Base-by-base conservation (phyloP, 1,140 invertebrate species). In the Mamestra configurata region DNA sequence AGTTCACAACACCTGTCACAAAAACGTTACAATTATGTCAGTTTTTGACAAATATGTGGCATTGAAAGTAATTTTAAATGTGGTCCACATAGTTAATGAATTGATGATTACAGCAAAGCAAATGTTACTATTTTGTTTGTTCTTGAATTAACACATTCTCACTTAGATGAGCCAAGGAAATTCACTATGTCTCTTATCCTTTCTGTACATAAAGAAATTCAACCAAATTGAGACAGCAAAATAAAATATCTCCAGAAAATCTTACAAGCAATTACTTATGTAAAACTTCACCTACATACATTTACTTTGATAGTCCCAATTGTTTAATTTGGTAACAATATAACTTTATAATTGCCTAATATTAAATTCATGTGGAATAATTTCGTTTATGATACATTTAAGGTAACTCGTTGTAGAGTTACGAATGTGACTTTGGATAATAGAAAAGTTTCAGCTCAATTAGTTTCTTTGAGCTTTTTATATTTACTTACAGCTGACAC, bases 331-430 rank as follows among this genome's bases (percentile, higher is more conserved):
- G 8, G 6, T 64, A 37, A 46, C 55, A 76, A 59, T 75, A 59
- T 18, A 61, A 76, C 72, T 76, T 76, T 61, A 55, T 55, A 37
- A 73, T 73, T 55, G 70, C 11, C 31, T 53, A 43, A 15, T 76
- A 61, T 61, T 61, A 61, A 46, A 76, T 61, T 61, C 35, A 46
- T 31, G 72, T 59, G 57, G 37, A 61, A 61, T 61, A 43, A 76
- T 61, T 76, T 27, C 18, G 18, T 73, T 27, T 22, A 46, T 13
- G 8, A 76, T 46, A 46, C 40, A 27, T 46, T 61, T 76, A 31
- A 31, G n/a, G 49, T 37, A 40, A 46, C 8, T 70, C 57, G 27
- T n/a, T 22, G 66, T n/a, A 20, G 43, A 70, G 10, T 49, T 70
- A 70, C 20, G 40, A 70, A 70, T 70, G 27, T 40, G 20, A 55